Base-by-base conservation (phyloP, 2,113 vertebrate genomes). In the Laticauda colubrina region DNA sequence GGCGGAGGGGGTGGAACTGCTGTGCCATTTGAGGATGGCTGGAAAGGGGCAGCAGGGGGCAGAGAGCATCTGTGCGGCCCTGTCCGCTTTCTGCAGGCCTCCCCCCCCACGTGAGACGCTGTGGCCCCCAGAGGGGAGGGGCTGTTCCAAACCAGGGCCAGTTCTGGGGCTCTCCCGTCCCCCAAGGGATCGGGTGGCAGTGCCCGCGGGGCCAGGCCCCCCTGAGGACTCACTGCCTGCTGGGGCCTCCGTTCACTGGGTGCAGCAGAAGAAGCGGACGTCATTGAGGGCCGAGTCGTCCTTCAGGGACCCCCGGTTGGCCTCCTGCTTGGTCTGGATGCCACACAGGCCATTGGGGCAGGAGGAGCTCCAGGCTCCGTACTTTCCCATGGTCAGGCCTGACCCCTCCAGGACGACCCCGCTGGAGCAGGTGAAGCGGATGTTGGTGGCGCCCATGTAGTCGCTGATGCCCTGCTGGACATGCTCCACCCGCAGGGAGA, bases 351-450 rank as follows among this genome's bases (percentile, higher is more conserved):
- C 96, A 0, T 39, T 20, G 0, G 0, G 0, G 86, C 97, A 97
- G 15, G 92, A 92, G 29, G 95, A 34, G 85, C 97, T 98, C 95
- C 97, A 98, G 21, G 34, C 0, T 3, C 96, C 96, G 45, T 96
- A 96, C 92, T 97, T 96, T 0, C 95, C 97, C 96, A 95, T 98
- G 5, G n/a, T 0, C 55, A 18, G 51, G 86, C 96, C 96, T 9
- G 39, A 0, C 0, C 91, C 97, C 90, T 96, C 95, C 94, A 98
- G 92, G 1, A 48, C 55, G 0, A 94, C 95, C 93, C 95, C 94
- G 81, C 86, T 97, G 91, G 96, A 98, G 96, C 97, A 97, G 93
- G 95, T 96, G 93, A 98, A 98, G 94, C 91, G 96, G 95, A 97
- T 95, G 95, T 96, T 96, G 94, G 96, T 98, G 95, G 91, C 96